Evolutionary conservation across 2,888 invertebrate species (phyloP).

Genomic region (Erannis defoliaria): DNA sequence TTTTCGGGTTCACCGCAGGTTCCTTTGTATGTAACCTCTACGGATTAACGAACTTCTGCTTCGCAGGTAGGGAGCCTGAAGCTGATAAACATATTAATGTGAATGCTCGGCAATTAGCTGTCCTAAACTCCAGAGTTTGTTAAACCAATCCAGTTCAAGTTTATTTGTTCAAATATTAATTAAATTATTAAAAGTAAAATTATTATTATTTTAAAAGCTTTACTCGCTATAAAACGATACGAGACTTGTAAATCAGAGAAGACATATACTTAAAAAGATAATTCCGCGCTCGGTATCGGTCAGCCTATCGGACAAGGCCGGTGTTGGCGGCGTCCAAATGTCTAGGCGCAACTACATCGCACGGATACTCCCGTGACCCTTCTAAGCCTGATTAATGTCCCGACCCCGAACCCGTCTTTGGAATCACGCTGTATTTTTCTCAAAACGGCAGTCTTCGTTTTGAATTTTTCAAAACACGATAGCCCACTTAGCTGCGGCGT

Average conservation of each 20-base stretch:
- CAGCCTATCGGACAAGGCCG: conserved; percentile 43
- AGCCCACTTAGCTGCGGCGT: conserved; percentile 81
- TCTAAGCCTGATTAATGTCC: conserved; percentile 76
- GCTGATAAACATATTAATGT: conserved; percentile 39
- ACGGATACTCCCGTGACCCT: conserved; percentile 63
- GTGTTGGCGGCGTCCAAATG: conserved; percentile 54
- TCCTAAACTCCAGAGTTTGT: conserved; percentile 10
- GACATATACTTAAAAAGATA: conserved; percentile 38
- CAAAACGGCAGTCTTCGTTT: conserved; percentile 68
- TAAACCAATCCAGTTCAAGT: conserved; percentile 7
- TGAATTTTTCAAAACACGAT: conserved; percentile 81
- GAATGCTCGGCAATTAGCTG: conserved; percentile 32
- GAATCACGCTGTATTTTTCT: conserved; percentile 66
- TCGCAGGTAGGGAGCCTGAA: conserved; percentile 28
- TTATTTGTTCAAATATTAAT: conserved; percentile 11
- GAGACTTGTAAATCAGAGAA: conserved; percentile 26
- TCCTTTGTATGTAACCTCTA: conserved; percentile 79
- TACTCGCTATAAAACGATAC: neutral
- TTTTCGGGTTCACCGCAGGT: conserved; percentile 82
- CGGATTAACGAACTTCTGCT: conserved; percentile 76
- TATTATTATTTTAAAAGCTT: conserved; percentile 3
- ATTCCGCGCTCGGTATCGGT: conserved; percentile 28
- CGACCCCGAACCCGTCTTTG: conserved; percentile 53
- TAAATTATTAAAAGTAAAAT: too few relatives aligned
- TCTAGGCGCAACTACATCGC: conserved; percentile 61